Evolutionary conservation across 2,113 vertebrate genomes (phyloP).

Genomic region (Tricholaema leucomelas): DNA sequence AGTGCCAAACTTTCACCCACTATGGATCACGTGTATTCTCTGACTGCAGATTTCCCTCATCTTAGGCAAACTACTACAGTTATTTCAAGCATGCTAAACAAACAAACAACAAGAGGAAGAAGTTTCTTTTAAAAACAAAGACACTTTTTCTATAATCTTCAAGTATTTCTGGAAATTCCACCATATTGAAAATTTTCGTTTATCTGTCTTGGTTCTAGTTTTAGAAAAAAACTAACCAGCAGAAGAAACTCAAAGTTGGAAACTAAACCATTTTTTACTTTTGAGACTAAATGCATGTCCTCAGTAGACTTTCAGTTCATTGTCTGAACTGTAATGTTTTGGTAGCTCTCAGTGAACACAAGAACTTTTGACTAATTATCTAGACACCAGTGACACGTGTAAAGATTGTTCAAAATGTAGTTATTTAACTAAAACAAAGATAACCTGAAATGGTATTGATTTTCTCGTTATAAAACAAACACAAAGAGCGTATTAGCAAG

Average conservation of each 20-base stretch:
- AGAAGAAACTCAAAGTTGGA: background rate
- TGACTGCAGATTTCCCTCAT: background rate
- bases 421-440: background rate
- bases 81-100: background rate
- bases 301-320: background rate
- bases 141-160: background rate
- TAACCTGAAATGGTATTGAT: background rate
- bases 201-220: background rate
- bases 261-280: background rate
- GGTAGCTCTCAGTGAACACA: background rate
- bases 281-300: background rate
- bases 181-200: background rate
- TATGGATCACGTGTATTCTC: background rate
- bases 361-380: background rate
- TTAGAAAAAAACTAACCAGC: background rate
- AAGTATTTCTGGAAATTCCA: background rate
- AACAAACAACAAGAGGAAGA: background rate
- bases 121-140: background rate
- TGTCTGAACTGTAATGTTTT: background rate
- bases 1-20: background rate
- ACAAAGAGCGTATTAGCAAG: constrained; percentile 8
- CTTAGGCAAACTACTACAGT: background rate
- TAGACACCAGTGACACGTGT: background rate
- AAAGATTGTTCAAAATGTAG: background rate
- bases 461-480: background rate